phyloP scores from a whole-genome alignment of 1,140 invertebrate species.

The Drosophila varians region DNA sequence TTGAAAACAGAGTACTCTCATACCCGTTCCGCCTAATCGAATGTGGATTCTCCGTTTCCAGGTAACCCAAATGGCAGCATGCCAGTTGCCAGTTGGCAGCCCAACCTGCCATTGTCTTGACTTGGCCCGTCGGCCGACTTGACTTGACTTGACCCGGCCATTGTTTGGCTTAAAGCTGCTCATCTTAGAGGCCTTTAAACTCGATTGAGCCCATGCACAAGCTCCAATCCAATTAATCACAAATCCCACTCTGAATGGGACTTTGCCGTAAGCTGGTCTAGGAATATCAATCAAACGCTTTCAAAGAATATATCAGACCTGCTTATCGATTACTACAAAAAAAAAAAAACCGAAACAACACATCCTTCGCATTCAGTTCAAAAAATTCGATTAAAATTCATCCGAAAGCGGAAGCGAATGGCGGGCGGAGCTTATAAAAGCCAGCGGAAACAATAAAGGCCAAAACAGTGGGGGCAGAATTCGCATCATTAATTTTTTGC shows the following conservation, averaged over 20 bases:
- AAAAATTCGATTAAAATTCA: conserved; percentile 73
- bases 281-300: conserved; percentile 62
- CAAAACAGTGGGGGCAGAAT: conserved; percentile 16
- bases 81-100: conserved; percentile 49
- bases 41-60: conserved; percentile 31
- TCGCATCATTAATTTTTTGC: conserved; percentile 73
- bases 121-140: conserved; percentile 18
- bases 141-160: conserved; percentile 41
- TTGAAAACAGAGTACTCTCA: background rate
- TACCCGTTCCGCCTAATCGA: conserved; percentile 19
- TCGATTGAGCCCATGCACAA: conserved; percentile 4
- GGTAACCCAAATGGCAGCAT: conserved; percentile 73
- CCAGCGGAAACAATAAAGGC: conserved; percentile 50
- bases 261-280: conserved; percentile 13
- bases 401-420: conserved; percentile 7
- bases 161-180: conserved; percentile 20
- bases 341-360: conserved; percentile 20
- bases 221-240: conserved; percentile 62
- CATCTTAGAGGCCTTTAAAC: conserved; percentile 3
- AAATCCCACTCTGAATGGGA: conserved; percentile 35
- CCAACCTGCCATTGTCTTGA: conserved; percentile 60
- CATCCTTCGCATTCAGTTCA: conserved; percentile 26
- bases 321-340: conserved; percentile 55
- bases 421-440: conserved; percentile 19
- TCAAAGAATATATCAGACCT: conserved; percentile 57